A percentile compares a stretch with the other conserved stretches of the same genome.
These are phyloP conservation scores for Hydraecia micacea DNA, from an alignment of 2,888 invertebrate genomes.

Conservation along the genomic window DNA sequence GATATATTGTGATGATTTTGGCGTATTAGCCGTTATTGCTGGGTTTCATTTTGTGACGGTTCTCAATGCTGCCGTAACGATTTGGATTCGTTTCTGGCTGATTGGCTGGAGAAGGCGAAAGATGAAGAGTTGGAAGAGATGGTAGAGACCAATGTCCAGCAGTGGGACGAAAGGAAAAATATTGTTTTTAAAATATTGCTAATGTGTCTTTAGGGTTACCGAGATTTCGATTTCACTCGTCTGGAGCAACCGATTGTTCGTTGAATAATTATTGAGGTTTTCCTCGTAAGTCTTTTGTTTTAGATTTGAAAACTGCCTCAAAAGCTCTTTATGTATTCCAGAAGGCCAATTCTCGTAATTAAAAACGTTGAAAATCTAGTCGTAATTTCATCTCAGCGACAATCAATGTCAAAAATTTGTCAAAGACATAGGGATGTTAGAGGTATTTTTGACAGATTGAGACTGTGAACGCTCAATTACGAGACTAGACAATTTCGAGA, in stretches of 20 bases:
- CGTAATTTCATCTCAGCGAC: too few relatives aligned
- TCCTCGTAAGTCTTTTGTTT: background rate
- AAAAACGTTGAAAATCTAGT: too few relatives aligned
- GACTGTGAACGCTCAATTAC: too few relatives aligned
- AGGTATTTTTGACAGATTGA: too few relatives aligned
- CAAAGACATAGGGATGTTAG: too few relatives aligned
- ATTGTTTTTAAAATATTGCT: background rate
- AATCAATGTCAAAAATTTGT: too few relatives aligned
- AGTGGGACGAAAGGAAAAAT: background rate
- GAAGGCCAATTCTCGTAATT: too few relatives aligned
- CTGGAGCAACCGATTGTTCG: background rate
- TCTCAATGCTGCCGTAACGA: background rate
- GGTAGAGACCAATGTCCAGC: background rate
- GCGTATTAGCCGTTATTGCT: constrained; percentile 1
- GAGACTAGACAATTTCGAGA: too few relatives aligned
- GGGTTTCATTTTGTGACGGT: constrained; percentile 1
- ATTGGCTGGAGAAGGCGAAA: background rate
- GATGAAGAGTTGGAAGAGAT: background rate
- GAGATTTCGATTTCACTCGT: background rate
- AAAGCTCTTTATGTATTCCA: background rate
- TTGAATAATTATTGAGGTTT: background rate
- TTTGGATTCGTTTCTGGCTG: background rate
- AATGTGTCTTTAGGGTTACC: too few relatives aligned
- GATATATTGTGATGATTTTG: constrained; percentile 13
- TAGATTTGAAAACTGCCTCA: background rate